Evolutionary conservation across 2,113 vertebrate genomes (phyloP).

Genomic region (Mionectes macconnelli): DNA sequence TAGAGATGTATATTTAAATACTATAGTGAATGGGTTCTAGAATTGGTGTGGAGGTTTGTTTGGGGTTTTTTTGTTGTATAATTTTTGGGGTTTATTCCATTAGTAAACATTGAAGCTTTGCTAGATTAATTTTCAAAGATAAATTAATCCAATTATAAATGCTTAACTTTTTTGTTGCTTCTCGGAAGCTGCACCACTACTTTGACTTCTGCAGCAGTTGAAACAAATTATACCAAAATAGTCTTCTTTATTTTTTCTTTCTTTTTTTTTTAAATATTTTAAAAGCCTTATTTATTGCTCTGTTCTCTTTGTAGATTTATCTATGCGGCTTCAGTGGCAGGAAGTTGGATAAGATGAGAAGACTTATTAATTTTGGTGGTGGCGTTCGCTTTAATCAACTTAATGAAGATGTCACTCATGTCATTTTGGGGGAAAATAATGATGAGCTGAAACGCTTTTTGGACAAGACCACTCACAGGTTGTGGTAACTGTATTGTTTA

Average conservation of each 20-base stretch:
- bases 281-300: background rate
- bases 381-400: slow-evolving; percentile 93
- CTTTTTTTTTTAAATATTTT: background rate
- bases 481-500: slow-evolving; percentile 11
- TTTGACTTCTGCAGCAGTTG: background rate
- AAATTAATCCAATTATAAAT: background rate
- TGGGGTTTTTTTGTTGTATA: fast-evolving
- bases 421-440: slow-evolving; percentile 87
- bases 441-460: slow-evolving; percentile 86
- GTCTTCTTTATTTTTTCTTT: background rate
- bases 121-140: background rate
- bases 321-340: slow-evolving; percentile 88
- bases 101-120: background rate
- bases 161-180: background rate
- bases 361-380: slow-evolving; percentile 87
- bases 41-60: background rate
- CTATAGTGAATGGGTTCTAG: background rate
- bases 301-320: slow-evolving; percentile 80
- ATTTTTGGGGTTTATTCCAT: background rate
- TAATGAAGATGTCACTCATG: slow-evolving; percentile 92
- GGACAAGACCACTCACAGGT: slow-evolving; percentile 87
- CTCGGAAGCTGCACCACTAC: background rate
- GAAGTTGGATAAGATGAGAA: slow-evolving; percentile 89
- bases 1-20: background rate
- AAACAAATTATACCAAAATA: background rate